Base-by-base conservation (phyloP, 2,888 invertebrate species). In the Drosophila suboccidentalis region DNA sequence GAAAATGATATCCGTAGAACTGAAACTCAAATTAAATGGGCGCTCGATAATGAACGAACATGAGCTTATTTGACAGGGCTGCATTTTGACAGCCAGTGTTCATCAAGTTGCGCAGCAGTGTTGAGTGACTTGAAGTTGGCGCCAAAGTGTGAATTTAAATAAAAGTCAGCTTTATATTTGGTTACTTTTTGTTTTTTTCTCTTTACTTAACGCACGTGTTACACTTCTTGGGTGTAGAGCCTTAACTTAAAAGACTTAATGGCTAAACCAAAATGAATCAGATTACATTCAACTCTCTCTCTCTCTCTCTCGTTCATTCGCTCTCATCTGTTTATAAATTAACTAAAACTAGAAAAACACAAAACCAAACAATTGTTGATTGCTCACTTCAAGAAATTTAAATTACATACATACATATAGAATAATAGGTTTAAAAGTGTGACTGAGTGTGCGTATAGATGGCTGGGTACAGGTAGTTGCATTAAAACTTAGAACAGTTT, bases 281-380 rank as follows among this genome's bases (percentile, higher is more conserved):
- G 72, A 71, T 78, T 70, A 70, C 75, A 86, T 86, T 72, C 72
- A 80, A 75, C 53, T 75, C 44, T 51, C 53, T 67, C 65, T 65
- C 78, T 62, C 60, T 57, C 43, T 65, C 50, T 49, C 55, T 60
- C 54, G 58, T 44, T 64, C 44, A 44, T 29, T 61, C 46, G 36
- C 22, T 54, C 22, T 34, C 38, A 43, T 49, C 17, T 62, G 46
- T 73, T 65, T 73, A 89, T 86, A 89, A 86, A 86, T 86, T 86
- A 86, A 87, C 71, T 86, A 89, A 82, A 89, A 82, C 83, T 89
- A 89, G 47, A 75, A 87, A 77, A 86, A 86, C 88, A 86, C 82
- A 87, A 72, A 84, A 83, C 73, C 79, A 75, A 79, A 75, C 70
- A 78, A 69, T 51, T 51, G 36, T 62, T 65, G 62, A 60, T 82